Evolutionary conservation across 2,888 invertebrate species (phyloP).

Genomic region (Rhimphoctona megacephalus): DNA sequence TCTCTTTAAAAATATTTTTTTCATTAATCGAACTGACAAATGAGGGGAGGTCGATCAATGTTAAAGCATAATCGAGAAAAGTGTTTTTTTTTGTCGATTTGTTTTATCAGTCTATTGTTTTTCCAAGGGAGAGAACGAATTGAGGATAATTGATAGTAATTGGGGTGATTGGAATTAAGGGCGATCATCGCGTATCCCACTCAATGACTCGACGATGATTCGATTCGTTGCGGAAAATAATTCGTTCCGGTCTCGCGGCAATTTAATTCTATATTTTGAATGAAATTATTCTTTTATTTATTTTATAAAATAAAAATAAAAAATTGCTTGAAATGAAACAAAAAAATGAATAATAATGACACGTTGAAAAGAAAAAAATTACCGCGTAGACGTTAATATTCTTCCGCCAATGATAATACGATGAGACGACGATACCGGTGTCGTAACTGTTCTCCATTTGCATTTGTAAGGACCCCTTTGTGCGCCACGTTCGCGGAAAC

Average conservation of each 20-base stretch:
- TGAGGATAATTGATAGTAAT: conserved; percentile 63
- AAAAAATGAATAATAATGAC: not conserved
- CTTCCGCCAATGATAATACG: conserved; percentile 25
- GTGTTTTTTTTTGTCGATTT: not conserved
- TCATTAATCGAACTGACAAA: conserved; percentile 30
- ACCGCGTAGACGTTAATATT: conserved; percentile 29
- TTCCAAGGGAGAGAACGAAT: conserved; percentile 47
- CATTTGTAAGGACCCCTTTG: conserved; percentile 68
- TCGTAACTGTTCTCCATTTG: conserved; percentile 61
- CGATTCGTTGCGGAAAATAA: conserved; percentile 38
- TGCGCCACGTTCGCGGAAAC: conserved; percentile 63
- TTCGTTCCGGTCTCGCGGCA: conserved; percentile 7
- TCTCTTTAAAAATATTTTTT: conserved; percentile 47
- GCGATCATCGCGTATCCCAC: conserved; percentile 62
- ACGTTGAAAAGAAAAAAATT: not conserved
- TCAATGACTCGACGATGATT: conserved; percentile 40
- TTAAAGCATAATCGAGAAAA: conserved; percentile 32
- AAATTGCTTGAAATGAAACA: not conserved
- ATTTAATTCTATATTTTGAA: not conserved
- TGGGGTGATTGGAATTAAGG: conserved; percentile 58
- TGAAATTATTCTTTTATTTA: not conserved
- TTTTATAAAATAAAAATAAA: not conserved
- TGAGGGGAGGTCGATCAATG: conserved; percentile 42
- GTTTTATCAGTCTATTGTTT: not conserved
- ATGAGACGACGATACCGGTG: conserved; percentile 30